phyloP scores from a whole-genome alignment of 2,888 invertebrate genomes.

The Parelbella ahira region DNA sequence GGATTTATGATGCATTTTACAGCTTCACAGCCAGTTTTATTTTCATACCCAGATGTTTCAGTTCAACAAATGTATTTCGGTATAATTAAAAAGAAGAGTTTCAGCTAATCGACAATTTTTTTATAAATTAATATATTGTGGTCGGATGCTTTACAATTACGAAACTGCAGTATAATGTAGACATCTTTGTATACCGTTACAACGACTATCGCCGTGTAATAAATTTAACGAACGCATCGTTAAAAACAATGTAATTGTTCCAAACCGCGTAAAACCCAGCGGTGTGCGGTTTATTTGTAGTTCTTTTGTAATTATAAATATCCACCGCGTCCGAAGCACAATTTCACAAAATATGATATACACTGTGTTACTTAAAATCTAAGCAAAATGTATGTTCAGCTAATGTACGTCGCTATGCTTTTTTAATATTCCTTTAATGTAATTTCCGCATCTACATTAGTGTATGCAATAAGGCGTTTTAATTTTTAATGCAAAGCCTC shows the following conservation, averaged over 20 bases:
- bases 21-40: conserved; percentile 5
- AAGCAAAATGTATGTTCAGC: too few species aligned
- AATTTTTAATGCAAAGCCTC: too few species aligned
- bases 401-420: too few species aligned
- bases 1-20: conserved; percentile 16
- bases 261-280: conserved; percentile 40
- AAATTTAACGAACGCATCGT: conserved; percentile 44
- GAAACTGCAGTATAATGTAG: conserved; percentile 3
- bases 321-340: conserved; percentile 31
- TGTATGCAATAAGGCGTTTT: too few species aligned
- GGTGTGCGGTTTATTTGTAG: conserved; percentile 47
- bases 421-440: too few species aligned
- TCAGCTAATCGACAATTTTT: too few species aligned
- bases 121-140: not conserved
- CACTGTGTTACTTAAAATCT: too few species aligned
- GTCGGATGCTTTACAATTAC: conserved; percentile 17
- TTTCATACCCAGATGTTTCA: conserved; percentile 4
- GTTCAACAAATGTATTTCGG: too few species aligned
- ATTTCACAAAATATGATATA: too few species aligned
- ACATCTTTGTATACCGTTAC: conserved; percentile 32
- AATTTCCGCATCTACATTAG: too few species aligned
- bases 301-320: conserved; percentile 37
- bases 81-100: too few species aligned
- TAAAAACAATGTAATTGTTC: conserved; percentile 54
- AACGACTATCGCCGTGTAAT: conserved; percentile 33